Conservation (phyloP, 2,113 vertebrate genomes). For the Megaceryle maxima region DNA sequence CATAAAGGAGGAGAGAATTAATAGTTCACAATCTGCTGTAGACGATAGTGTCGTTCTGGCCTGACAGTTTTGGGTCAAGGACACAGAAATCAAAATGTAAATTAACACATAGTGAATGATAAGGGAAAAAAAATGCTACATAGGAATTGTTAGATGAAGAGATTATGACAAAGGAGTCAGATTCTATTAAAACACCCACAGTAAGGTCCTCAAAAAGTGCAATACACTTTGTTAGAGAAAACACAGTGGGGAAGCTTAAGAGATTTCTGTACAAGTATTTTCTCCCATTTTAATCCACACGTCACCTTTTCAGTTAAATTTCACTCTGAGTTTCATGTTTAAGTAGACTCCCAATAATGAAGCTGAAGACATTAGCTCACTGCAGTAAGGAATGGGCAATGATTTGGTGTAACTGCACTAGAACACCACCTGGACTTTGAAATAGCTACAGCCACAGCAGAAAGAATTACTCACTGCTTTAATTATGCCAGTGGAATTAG, state of each 20-base stretch:
- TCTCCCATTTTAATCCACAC: neutral
- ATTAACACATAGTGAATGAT: conserved; percentile 44
- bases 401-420: too few species aligned
- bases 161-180: conserved; percentile 34
- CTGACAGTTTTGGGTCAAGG: conserved; percentile 62
- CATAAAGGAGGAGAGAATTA: neutral
- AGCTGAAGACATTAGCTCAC: neutral
- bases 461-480: too few species aligned
- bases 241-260: neutral
- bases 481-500: too few species aligned
- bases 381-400: too few species aligned
- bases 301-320: neutral
- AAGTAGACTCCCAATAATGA: neutral
- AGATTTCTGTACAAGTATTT: neutral
- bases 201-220: neutral
- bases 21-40: conserved; percentile 10
- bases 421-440: too few species aligned
- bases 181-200: conserved; percentile 3
- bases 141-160: neutral
- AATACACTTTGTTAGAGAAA: neutral
- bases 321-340: neutral
- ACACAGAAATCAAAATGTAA: conserved; percentile 37
- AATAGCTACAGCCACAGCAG: too few species aligned
- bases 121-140: neutral
- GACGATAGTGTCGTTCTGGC: neutral